phyloP scores from a whole-genome alignment of 2,113 vertebrate genomes.

The Apodemus sylvaticus region DNA sequence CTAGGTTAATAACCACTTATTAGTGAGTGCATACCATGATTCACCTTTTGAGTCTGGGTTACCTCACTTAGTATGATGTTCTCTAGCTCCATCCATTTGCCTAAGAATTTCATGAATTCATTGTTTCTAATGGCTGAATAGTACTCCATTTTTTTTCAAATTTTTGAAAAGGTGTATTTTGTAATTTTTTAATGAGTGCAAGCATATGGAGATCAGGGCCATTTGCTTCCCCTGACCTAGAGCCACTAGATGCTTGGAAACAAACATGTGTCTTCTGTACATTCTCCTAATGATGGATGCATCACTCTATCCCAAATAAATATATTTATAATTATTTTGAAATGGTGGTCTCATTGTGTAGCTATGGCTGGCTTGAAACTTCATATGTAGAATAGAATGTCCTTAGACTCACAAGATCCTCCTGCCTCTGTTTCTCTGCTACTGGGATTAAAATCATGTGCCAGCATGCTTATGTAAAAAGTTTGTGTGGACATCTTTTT shows the following conservation, averaged over 20 bases:
- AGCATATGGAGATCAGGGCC: neutral
- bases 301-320: no score
- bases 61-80: no score
- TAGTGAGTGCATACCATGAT: no score
- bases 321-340: neutral
- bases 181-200: neutral
- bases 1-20: no score
- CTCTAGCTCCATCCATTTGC: no score
- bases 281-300: no score
- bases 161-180: neutral
- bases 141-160: no score
- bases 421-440: neutral
- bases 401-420: neutral
- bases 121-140: no score
- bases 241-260: neutral
- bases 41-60: no score
- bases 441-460: no score
- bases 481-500: neutral
- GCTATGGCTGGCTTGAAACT: neutral
- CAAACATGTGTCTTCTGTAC: neutral
- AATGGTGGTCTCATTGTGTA: neutral
- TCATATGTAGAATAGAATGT: neutral
- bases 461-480: neutral
- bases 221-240: neutral
- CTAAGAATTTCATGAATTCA: no score